Evolutionary conservation across 2,113 vertebrate genomes (phyloP).

Genomic region (human): DNA sequence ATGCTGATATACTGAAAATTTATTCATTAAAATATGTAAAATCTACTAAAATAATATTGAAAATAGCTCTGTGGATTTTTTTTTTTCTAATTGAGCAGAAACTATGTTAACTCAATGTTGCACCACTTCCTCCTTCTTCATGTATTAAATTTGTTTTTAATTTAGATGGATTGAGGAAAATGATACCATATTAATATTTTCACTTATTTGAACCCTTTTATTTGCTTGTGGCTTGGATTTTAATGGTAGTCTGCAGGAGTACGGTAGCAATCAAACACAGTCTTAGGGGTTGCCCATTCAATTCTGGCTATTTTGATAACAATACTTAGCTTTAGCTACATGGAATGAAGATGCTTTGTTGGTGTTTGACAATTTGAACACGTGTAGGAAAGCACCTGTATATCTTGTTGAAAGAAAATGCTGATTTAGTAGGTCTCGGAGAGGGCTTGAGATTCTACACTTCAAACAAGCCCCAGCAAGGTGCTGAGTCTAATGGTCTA

Average conservation of each 20-base stretch:
- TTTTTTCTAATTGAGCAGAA: background rate
- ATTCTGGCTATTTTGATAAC: background rate
- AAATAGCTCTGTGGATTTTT: background rate
- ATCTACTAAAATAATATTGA: background rate
- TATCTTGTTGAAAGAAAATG: background rate
- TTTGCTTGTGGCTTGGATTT: background rate
- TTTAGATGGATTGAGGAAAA: background rate
- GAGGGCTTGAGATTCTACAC: background rate
- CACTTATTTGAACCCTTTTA: background rate
- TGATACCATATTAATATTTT: background rate
- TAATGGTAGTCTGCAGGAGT: background rate
- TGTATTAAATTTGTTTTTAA: background rate
- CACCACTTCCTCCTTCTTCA: background rate
- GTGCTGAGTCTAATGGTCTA: background rate
- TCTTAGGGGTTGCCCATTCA: background rate
- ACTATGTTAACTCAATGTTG: background rate
- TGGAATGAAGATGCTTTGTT: background rate
- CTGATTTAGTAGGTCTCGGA: background rate
- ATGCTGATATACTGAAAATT: conserved; percentile 13
- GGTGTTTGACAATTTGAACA: background rate
- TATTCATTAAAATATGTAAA: conserved; percentile 24
- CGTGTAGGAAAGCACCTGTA: background rate
- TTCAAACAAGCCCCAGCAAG: background rate
- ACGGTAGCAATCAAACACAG: background rate
- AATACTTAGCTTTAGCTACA: background rate